These are phyloP conservation scores for Frieseomelitta varia DNA, from an alignment of 1,140 invertebrate species.

Conservation along the genomic window DNA sequence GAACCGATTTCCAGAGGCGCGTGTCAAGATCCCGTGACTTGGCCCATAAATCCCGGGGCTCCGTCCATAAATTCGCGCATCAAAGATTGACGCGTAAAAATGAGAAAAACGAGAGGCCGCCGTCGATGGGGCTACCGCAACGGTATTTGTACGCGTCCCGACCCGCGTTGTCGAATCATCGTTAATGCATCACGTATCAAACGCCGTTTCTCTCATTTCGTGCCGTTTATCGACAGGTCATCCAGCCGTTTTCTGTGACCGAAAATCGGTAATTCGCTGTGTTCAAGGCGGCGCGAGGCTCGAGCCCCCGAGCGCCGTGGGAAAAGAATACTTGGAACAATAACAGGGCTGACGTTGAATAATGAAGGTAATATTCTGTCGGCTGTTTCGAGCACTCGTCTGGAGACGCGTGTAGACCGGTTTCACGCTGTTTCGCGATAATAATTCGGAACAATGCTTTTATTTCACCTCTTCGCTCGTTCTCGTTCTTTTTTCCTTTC, in stretches of 20 bases:
- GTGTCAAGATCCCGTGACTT: not conserved
- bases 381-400: constrained; percentile 18
- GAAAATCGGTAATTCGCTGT: not conserved
- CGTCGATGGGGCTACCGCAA: not conserved
- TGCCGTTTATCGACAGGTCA: constrained; percentile 34
- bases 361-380: constrained; percentile 38
- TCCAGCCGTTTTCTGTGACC: not conserved
- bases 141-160: not conserved
- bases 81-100: constrained; percentile 27
- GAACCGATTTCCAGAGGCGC: not conserved
- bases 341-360: constrained; percentile 28
- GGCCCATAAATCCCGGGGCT: not conserved
- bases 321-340: constrained; percentile 29
- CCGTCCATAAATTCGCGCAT: constrained; percentile 7
- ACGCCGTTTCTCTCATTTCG: not conserved
- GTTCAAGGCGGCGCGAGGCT: not conserved
- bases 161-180: constrained; percentile 1
- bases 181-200: constrained; percentile 45
- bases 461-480: constrained; percentile 32
- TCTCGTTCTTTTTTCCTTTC: no score
- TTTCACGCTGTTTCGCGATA: constrained; percentile 36
- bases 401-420: constrained; percentile 24
- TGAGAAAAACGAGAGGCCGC: constrained; percentile 24
- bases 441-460: constrained; percentile 47
- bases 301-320: not conserved